Percentiles rank a stretch among this genome's conserved stretches.
These are phyloP conservation scores for Yponomeuta evonymella DNA, from an alignment of 2,888 invertebrate genomes.

Conservation along the genomic window DNA sequence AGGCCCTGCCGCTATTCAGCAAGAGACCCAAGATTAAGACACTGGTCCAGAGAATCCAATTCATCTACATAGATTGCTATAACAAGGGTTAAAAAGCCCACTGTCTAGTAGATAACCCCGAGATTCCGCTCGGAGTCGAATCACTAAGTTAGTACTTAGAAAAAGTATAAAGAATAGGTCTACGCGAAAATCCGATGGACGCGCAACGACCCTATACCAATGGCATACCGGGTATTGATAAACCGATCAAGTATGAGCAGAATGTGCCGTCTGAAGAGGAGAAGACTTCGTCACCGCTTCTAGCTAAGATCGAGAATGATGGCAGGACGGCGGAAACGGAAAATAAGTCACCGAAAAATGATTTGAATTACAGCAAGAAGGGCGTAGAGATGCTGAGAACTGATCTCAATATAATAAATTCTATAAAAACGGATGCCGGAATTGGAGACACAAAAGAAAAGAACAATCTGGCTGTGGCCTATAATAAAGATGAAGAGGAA, in stretches of 20 bases:
- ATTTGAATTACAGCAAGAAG: conserved; percentile 41
- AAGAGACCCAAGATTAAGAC: conserved; percentile 79
- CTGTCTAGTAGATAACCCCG: conserved; percentile 40
- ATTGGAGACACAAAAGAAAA: conserved; percentile 29
- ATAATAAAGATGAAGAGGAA: conserved; percentile 49
- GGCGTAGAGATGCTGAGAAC: conserved; percentile 41
- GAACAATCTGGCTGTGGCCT: conserved; percentile 48
- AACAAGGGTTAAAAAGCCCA: conserved; percentile 48
- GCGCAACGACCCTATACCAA: conserved; percentile 58
- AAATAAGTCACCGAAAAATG: conserved; percentile 34
- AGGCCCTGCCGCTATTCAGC: conserved; percentile 71
- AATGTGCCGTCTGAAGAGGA: conserved; percentile 69
- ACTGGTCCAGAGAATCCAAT: conserved; percentile 67
- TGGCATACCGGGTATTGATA: conserved; percentile 68
- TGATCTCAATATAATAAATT: conserved; percentile 59
- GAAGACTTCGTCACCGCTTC: conserved; percentile 65
- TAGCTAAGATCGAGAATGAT: conserved; percentile 49
- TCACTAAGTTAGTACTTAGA: conserved; percentile 25
- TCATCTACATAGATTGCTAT: conserved; percentile 49
- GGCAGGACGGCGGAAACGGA: neutral
- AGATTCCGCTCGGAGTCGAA: conserved; percentile 41
- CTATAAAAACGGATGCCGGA: conserved; percentile 51
- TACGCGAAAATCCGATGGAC: conserved; percentile 55
- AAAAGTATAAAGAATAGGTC: neutral
- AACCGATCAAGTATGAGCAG: conserved; percentile 52